Evolutionary conservation across 1,140 invertebrate species (phyloP).

Genomic region (Amyelois transitella): DNA sequence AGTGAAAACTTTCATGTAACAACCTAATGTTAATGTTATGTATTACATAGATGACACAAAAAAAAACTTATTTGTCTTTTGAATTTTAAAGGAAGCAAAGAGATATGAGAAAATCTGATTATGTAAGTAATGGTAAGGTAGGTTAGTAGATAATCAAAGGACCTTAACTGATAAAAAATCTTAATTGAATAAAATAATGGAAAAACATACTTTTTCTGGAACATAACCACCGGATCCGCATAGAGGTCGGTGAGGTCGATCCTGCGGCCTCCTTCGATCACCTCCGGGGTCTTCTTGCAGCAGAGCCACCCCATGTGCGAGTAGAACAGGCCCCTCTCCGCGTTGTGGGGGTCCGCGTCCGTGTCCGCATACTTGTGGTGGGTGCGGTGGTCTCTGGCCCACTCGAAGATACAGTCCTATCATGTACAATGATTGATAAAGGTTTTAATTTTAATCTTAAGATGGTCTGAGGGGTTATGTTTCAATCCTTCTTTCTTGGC

Average conservation of each 20-base stretch:
- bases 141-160: too few species aligned
- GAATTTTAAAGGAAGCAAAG: too few species aligned
- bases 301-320: constrained; percentile 90
- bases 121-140: too few species aligned
- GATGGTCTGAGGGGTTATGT: not conserved
- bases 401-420: constrained; percentile 70
- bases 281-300: constrained; percentile 85
- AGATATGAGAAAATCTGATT: too few species aligned
- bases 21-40: too few species aligned
- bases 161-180: not conserved
- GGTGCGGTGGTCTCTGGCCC: constrained; percentile 83
- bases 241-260: constrained; percentile 85
- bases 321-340: constrained; percentile 88
- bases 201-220: constrained; percentile 78
- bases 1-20: too few species aligned
- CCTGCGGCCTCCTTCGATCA: constrained; percentile 78
- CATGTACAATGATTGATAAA: not conserved
- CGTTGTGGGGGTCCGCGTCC: constrained; percentile 87
- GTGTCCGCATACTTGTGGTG: constrained; percentile 91
- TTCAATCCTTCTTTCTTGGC: too few species aligned
- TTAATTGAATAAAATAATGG: not conserved
- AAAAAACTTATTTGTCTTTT: too few species aligned
- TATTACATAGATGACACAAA: too few species aligned
- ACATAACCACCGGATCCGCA: constrained; percentile 83
- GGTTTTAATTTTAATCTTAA: too few species aligned